Base-by-base conservation (phyloP, 1,140 invertebrate genomes). In the Dinothrombium tinctorium region DNA sequence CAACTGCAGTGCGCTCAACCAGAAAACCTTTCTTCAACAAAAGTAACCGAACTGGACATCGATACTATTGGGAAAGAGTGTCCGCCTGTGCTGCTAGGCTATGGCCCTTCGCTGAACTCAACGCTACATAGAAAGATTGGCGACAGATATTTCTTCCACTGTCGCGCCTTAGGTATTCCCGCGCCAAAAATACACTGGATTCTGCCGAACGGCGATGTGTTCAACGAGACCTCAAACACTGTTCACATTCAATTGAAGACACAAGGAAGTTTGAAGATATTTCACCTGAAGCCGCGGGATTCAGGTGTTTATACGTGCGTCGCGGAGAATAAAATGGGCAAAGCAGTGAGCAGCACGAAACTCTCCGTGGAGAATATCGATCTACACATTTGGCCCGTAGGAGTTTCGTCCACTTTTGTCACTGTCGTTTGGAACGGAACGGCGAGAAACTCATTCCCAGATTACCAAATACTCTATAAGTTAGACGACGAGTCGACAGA, bases 381-480 rank as follows among this genome's bases (percentile, higher is more conserved):
- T 24, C 51, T 63, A 6, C 47, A 55, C 17, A 45, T 65, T 11
- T 51, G 58, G 42, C 50, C 56, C 4, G 46, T 53, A 3, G 48
- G 48, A 7, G 49, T 58, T 3, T 50, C 59, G 3, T 53, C 56
- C 26, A 59, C 57, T 37, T 60, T 55, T 43, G 56, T 65, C 19
- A 61, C 60, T 1, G 50, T 65, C 12, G 53, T 60, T 2, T 62
- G 59, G 58, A 61, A 59, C 33, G 63, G 62, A 6, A 60, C 57
- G 15, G 59, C 55, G 21, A 50, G 57, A 7, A 38, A 41, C 12
- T 24, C 14, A 15, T 8, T 26, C 17, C 24, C 26, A 21, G 15
- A 40, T 12, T 21, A 38, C 15, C 24, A 23, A 20, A 21, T 43
- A 12, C 12, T 23, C 2, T 33, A 23, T 22, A 33, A 41, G 40